Evolutionary conservation across 1,140 invertebrate species (phyloP), one percentile per base, ranked within the genome.

Genomic region (Papilio polytes): DNA sequence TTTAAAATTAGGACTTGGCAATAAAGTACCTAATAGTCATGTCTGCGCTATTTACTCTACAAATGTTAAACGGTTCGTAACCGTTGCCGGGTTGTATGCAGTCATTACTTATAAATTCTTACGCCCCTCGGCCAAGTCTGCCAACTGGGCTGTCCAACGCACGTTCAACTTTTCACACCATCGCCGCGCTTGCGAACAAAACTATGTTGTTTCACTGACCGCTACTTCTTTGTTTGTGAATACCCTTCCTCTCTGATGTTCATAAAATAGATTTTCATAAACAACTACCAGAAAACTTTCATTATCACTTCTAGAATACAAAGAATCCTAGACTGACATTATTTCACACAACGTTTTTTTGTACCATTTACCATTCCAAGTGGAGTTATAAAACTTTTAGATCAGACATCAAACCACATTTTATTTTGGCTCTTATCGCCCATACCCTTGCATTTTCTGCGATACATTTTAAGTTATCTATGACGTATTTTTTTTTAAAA

Each of bases 121-220:
- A 15, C 22, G 22, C 63, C 26, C 63, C 22, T 26, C 22, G 26
- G 26, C 10, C 63, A 10, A 56, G 53, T 56, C 20, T 31, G 63
- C 63, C 63, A 66, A 31, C 63, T 66, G 63, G 59, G 22, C 63
- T 66, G 22, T 15, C 0, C 63, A 66, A 66, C 22, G 63, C 20
- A 66, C 63, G 63, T 66, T 66, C 20, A 66, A 66, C 63, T 66
- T 66, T 66, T 66, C 59, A 63, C 59, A 22, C 59, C 59, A 26
- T 10, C 10, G 59, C 59, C 22, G 8, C 20, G 22, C 63, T 26
- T 26, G 22, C 63, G 36, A 66, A 66, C 63, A 66, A 66, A 31
- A 31, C 22, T 31, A 66, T 26, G 3, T 26, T 66, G 22, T 66
- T 36, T 10, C 59, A 66, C 63, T 66, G 22, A 13, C 63, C 63